Conservation (phyloP, 2,113 vertebrate species). For the Macrotus californicus region DNA sequence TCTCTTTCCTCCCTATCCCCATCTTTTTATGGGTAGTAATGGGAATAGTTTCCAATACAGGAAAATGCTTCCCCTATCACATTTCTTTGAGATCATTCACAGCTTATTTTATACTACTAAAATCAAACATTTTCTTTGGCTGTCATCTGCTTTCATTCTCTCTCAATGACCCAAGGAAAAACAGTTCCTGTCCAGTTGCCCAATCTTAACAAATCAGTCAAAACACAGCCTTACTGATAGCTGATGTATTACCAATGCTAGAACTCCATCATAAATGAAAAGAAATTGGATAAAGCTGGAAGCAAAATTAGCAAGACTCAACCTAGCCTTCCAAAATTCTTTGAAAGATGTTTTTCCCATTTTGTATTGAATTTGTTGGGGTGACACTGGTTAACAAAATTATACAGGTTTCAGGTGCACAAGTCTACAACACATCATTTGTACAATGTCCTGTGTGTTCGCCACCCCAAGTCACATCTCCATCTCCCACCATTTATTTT, state of each 20-base stretch:
- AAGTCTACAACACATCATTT: neutral
- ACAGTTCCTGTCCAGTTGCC: neutral
- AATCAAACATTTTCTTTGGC: neutral
- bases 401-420: neutral
- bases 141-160: neutral
- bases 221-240: neutral
- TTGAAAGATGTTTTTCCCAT: neutral
- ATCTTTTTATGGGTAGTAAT: neutral
- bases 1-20: neutral
- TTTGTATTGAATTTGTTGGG: neutral
- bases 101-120: neutral
- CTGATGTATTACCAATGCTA: neutral
- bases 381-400: neutral
- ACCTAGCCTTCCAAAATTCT: neutral
- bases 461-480: neutral
- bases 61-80: neutral
- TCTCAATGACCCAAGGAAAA: neutral
- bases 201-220: neutral
- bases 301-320: constrained; percentile 28
- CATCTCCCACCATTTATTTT: neutral
- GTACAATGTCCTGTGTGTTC: neutral
- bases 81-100: neutral
- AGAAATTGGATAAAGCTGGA: neutral
- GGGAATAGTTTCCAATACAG: neutral
- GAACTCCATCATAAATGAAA: neutral